Evolutionary conservation across 1,140 invertebrate species (phyloP).

Genomic region (Holcopasites calliopsidis): DNA sequence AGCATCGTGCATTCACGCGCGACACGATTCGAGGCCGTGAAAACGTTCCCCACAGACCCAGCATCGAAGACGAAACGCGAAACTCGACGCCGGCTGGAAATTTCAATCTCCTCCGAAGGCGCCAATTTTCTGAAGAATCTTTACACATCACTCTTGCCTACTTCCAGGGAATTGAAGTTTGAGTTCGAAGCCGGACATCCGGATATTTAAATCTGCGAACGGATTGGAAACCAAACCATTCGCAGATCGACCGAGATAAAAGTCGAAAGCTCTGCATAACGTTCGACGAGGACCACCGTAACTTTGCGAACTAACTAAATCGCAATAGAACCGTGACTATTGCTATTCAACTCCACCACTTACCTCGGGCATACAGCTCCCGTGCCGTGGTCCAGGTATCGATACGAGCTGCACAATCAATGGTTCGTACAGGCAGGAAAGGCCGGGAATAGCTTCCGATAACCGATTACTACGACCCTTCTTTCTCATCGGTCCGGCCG

Average conservation of each 20-base stretch:
- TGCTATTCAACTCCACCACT: background rate
- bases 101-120: background rate
- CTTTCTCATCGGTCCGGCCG: conserved; percentile 20
- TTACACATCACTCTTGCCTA: too few species aligned
- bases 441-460: conserved; percentile 13
- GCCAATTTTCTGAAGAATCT: background rate
- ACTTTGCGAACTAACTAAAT: too few species aligned
- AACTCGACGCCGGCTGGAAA: background rate
- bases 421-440: background rate
- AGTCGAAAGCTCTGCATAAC: too few species aligned
- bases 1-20: conserved; percentile 42
- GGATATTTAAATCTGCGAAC: too few species aligned
- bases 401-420: background rate
- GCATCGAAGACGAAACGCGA: background rate
- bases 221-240: too few species aligned
- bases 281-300: too few species aligned
- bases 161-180: too few species aligned
- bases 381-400: background rate
- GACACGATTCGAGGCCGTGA: conserved; percentile 36
- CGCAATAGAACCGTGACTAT: background rate
- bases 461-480: conserved; percentile 28
- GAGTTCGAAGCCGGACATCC: too few species aligned
- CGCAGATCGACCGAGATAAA: too few species aligned
- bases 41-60: background rate
- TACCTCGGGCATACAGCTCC: too few species aligned